Evolutionary conservation across 2,888 invertebrate genomes (phyloP).

Genomic region (Theretra japonica): DNA sequence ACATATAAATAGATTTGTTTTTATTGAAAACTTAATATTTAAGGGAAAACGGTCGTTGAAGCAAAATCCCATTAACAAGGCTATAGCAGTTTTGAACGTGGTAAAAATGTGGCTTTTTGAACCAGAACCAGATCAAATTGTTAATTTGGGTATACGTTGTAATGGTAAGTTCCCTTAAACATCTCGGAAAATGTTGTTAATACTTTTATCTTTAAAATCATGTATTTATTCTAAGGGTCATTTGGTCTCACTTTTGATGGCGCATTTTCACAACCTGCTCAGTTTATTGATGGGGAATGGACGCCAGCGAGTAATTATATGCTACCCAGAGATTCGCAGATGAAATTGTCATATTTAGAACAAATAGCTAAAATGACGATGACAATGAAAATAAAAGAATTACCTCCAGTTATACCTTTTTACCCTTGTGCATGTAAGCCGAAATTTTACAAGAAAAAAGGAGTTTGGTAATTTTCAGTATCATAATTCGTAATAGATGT

Average conservation of each 20-base stretch:
- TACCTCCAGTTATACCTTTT: constrained; percentile 58
- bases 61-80: constrained; percentile 57
- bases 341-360: constrained; percentile 66
- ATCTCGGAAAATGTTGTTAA: background rate
- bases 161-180: constrained; percentile 68
- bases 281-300: constrained; percentile 73
- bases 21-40: constrained; percentile 34
- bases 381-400: constrained; percentile 52
- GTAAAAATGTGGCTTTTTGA: constrained; percentile 80
- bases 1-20: background rate
- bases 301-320: constrained; percentile 67
- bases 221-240: constrained; percentile 64
- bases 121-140: constrained; percentile 65
- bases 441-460: constrained; percentile 48
- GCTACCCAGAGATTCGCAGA: constrained; percentile 66
- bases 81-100: constrained; percentile 72
- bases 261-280: constrained; percentile 85
- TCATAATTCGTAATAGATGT: background rate
- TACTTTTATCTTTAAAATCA: background rate
- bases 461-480: constrained; percentile 42
- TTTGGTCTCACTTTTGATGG: constrained; percentile 82
- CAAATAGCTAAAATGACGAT: constrained; percentile 62
- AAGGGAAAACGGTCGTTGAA: constrained; percentile 47
- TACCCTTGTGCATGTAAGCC: constrained; percentile 60
- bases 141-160: constrained; percentile 83